Conservation (phyloP, 1,140 invertebrate species). For the Hyles euphorbiae region DNA sequence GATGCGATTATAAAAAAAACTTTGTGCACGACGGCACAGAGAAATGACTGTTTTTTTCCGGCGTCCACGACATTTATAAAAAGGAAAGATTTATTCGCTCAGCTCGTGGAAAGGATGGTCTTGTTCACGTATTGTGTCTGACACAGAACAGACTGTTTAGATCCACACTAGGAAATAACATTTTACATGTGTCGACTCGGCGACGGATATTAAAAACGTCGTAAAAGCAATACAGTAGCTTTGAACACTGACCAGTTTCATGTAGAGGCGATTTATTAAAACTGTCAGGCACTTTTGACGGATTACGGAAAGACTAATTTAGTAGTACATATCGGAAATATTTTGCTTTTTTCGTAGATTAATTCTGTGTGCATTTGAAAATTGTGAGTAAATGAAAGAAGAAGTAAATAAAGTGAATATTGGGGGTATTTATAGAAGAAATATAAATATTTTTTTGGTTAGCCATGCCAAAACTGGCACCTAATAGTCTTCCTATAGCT, state of each 20-base stretch:
- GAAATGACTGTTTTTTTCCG: slow-evolving; percentile 7
- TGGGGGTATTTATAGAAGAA: too few relatives aligned
- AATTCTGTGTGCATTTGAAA: too few relatives aligned
- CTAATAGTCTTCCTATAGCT: too few relatives aligned
- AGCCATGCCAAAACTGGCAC: too few relatives aligned
- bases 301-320: too few relatives aligned
- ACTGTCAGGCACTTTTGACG: too few relatives aligned
- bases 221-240: background rate
- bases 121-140: slow-evolving; percentile 10
- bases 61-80: slow-evolving; percentile 5
- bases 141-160: slow-evolving; percentile 7
- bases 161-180: slow-evolving; percentile 7
- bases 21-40: slow-evolving; percentile 5
- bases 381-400: too few relatives aligned
- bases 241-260: background rate
- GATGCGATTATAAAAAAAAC: slow-evolving; percentile 6
- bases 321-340: too few relatives aligned
- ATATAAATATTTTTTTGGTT: too few relatives aligned
- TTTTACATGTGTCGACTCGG: slow-evolving; percentile 4
- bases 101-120: slow-evolving; percentile 7
- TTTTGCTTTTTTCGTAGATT: too few relatives aligned
- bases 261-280: too few relatives aligned
- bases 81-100: slow-evolving; percentile 15
- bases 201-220: slow-evolving; percentile 15
- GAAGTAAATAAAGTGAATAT: too few relatives aligned